These are phyloP conservation scores for Pollenia griseotomentosa DNA, from an alignment of 2,888 invertebrate species.

Conservation along the genomic window DNA sequence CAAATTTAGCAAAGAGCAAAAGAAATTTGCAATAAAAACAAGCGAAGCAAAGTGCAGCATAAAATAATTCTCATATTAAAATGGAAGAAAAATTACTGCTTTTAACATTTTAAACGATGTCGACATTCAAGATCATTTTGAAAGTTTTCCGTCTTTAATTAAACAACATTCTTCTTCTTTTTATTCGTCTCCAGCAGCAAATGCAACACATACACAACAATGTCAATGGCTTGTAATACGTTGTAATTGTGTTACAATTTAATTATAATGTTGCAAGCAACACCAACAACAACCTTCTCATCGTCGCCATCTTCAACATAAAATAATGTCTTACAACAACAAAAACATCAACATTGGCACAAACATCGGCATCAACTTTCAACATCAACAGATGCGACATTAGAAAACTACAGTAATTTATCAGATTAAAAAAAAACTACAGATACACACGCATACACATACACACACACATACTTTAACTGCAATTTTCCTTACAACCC, in stretches of 20 bases:
- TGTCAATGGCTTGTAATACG: slow-evolving; percentile 4
- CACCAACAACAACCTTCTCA: slow-evolving; percentile 25
- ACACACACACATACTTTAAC: slow-evolving; percentile 3
- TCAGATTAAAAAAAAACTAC: slow-evolving; percentile 45
- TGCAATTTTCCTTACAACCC: slow-evolving; percentile 32
- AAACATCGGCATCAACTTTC: slow-evolving; percentile 34
- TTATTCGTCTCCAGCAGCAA: too few relatives aligned
- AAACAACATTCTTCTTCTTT: slow-evolving; percentile 42
- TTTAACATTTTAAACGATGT: slow-evolving; percentile 70
- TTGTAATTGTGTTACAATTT: slow-evolving; percentile 69
- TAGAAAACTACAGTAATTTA: slow-evolving; percentile 65
- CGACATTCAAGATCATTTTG: slow-evolving; percentile 61
- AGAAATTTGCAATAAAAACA: not conserved
- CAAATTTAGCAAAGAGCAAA: slow-evolving; percentile 17
- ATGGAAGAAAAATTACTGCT: slow-evolving; percentile 65
- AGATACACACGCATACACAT: not conserved
- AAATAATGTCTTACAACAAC: not conserved
- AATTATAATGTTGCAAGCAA: slow-evolving; percentile 64
- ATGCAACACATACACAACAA: slow-evolving; percentile 24
- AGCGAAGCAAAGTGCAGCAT: slow-evolving; percentile 11
- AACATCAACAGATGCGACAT: slow-evolving; percentile 70
- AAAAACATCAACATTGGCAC: slow-evolving; percentile 23
- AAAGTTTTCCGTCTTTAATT: slow-evolving; percentile 66
- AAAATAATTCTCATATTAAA: slow-evolving; percentile 61
- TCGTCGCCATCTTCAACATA: not conserved